phyloP scores from a whole-genome alignment of 2,113 vertebrate genomes.

The Eubucco bourcierii region DNA sequence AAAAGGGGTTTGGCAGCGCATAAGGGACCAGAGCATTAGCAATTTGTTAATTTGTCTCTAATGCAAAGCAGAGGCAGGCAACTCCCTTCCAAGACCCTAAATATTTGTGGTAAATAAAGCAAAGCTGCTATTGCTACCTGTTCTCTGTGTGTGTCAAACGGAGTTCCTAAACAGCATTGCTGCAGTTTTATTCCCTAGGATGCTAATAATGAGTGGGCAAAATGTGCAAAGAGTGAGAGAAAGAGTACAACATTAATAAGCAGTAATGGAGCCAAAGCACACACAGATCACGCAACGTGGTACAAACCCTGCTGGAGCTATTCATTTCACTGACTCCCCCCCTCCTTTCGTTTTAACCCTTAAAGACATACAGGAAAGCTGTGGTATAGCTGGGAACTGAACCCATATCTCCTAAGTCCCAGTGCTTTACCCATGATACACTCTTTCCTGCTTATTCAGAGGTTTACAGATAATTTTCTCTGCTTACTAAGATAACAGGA shows the following conservation, averaged over 20 bases:
- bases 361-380: conserved; percentile 42
- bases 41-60: conserved; percentile 30
- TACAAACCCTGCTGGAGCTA: conserved; percentile 6
- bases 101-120: conserved; percentile 36
- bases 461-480: conserved; percentile 28
- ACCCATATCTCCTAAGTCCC: neutral
- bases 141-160: neutral
- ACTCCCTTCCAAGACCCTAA: neutral
- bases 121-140: neutral
- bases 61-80: neutral
- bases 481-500: conserved; percentile 61
- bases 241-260: conserved; percentile 29
- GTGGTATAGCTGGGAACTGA: conserved; percentile 36
- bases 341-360: neutral
- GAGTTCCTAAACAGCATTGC: neutral
- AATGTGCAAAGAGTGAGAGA: neutral
- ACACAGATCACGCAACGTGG: neutral
- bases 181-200: neutral
- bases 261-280: neutral
- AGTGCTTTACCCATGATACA: conserved; percentile 50
- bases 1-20: neutral
- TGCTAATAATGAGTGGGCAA: neutral
- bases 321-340: neutral
- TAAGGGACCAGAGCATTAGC: neutral
- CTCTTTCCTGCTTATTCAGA: conserved; percentile 59